Conservation (phyloP, 2,113 vertebrate species). For the Spheniscus mendiculus region DNA sequence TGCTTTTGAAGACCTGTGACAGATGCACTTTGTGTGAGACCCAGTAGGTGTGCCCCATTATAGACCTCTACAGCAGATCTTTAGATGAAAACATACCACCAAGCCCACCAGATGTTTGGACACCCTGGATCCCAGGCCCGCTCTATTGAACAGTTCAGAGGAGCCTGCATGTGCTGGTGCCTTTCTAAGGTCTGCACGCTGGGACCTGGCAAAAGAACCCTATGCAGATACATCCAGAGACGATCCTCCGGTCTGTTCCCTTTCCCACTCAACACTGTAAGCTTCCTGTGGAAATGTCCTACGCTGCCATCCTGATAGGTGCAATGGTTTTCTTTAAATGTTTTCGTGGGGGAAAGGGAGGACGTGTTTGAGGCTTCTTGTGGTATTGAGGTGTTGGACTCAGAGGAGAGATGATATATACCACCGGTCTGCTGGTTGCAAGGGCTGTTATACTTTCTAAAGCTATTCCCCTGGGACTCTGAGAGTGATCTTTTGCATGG, state of each 20-base stretch:
- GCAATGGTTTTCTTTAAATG: background rate
- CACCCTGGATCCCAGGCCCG: accelerated
- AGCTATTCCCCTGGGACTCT: background rate
- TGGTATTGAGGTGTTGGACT: background rate
- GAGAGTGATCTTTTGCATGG: background rate
- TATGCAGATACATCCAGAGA: background rate
- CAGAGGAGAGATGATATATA: background rate
- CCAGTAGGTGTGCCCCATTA: accelerated
- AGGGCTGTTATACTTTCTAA: background rate
- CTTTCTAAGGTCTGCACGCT: background rate
- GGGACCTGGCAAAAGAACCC: background rate
- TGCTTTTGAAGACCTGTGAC: background rate
- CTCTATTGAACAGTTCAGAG: background rate
- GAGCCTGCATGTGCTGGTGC: background rate
- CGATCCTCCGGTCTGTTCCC: background rate
- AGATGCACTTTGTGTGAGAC: background rate
- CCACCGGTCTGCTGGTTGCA: background rate
- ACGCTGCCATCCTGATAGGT: accelerated
- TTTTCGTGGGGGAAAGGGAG: background rate
- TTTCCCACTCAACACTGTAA: background rate
- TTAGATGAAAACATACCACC: background rate
- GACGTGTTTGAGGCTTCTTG: background rate
- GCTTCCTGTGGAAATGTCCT: background rate
- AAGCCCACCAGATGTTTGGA: background rate
- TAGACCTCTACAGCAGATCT: background rate